Evolutionary conservation across 2,888 invertebrate species (phyloP), one percentile per base, ranked within the genome.

Genomic region (Synanthedon vespiformis): DNA sequence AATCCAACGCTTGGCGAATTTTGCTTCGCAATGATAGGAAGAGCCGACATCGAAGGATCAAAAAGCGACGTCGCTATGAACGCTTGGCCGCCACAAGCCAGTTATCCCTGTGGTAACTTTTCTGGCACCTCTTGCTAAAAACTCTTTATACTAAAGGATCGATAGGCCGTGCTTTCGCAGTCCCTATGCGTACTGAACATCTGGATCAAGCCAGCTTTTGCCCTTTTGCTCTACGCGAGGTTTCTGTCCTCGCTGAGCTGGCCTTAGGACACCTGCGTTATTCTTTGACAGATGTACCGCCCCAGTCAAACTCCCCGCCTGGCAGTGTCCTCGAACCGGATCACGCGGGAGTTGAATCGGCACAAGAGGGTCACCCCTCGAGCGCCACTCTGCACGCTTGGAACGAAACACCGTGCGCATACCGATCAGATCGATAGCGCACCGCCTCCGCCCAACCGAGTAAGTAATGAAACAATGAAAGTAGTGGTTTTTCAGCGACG

Each of bases 41-140:
- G 88, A 92, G 90, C 90, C 90, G 90, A 91, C 89, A 91, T 91
- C 90, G 90, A 92, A 89, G 87, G 89, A 90, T 90, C 90, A 90
- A 90, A 90, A 90, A 89, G 89, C 89, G 81, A 90, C 89, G 89
- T 90, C 89, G 48, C 48, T 41, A 13, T 41, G 14, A 48, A 48
- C 48, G 48, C 16, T 48, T 48, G 13, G 48, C 16, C 85, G 89
- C 89, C 89, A 89, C 89, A 89, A 89, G 88, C 88, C 89, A 90
- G 16, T 89, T 89, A 90, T 90, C 89, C 90, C 90, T 90, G 89
- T 90, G 90, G 90, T 90, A 91, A 91, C 90, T 90, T 91, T 90
- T 90, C 22, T 22, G 22, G 22, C 22, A 22, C 22, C 22, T 22
- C 90, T 90, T 90, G 85, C 90, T 22, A 22, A 22, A 22, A 22